phyloP scores from a whole-genome alignment of 2,888 invertebrate genomes.

The Anoncus sp. region DNA sequence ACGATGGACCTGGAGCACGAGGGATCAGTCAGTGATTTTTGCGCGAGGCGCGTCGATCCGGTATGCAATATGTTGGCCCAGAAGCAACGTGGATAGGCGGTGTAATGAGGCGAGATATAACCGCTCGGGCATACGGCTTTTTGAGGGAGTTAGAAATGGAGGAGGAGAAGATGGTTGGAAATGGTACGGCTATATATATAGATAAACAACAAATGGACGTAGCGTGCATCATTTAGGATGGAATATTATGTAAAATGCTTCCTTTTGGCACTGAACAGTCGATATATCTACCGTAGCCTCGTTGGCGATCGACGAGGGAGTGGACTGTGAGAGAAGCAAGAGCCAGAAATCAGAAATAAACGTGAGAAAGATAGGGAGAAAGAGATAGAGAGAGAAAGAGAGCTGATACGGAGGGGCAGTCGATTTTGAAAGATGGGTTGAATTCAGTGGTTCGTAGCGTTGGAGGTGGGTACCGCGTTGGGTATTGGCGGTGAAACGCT shows the following conservation, averaged over 20 bases:
- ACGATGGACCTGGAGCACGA: constrained; percentile 27
- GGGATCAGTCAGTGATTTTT: constrained; percentile 69
- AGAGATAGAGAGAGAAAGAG: background rate
- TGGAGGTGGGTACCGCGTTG: constrained; percentile 11
- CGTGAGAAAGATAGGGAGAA: background rate
- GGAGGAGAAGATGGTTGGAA: constrained; percentile 33
- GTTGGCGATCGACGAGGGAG: constrained; percentile 68
- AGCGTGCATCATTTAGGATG: background rate
- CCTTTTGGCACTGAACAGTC: background rate
- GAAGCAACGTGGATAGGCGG: constrained; percentile 71
- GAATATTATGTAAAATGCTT: background rate
- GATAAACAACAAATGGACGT: background rate
- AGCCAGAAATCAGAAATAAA: constrained; percentile 51
- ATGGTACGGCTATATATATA: constrained; percentile 45
- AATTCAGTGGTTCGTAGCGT: background rate
- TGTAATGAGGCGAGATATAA: constrained; percentile 79
- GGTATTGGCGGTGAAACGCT: constrained; percentile 48
- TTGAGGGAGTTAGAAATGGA: constrained; percentile 28
- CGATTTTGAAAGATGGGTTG: constrained; percentile 37
- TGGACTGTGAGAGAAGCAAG: constrained; percentile 27
- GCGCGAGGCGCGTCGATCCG: constrained; percentile 71
- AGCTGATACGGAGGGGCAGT: background rate
- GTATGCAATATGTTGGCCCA: constrained; percentile 74
- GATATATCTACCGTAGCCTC: constrained; percentile 67
- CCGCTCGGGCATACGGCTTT: constrained; percentile 69